A percentile compares a stretch with the other conserved stretches of the same genome.
phyloP scores from a whole-genome alignment of 2,113 vertebrate species.

The Eira barbara region DNA sequence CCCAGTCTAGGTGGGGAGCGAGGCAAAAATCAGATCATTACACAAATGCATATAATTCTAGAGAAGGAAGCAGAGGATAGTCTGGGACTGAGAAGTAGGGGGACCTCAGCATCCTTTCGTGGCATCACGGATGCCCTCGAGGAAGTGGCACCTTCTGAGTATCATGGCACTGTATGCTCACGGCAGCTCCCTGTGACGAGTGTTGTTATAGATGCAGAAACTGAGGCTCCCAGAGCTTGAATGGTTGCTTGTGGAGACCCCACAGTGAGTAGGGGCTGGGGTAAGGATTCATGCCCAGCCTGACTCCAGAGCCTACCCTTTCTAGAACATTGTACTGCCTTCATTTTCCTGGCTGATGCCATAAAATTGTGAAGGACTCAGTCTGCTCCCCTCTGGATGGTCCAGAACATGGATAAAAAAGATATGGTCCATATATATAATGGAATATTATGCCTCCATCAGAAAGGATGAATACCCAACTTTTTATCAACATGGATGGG shows the following conservation, averaged over 20 bases:
- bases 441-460: no score
- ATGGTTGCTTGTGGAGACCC: not conserved
- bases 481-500: no score
- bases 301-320: not conserved
- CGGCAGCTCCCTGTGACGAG: not conserved
- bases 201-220: not conserved
- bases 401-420: no score
- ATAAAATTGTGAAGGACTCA: no score
- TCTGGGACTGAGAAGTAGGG: not conserved
- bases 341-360: not conserved
- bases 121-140: rapidly evolving
- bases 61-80: not conserved
- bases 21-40: not conserved
- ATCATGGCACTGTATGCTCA: not conserved
- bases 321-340: rapidly evolving
- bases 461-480: no score
- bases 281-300: not conserved
- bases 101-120: not conserved
- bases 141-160: not conserved
- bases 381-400: no score
- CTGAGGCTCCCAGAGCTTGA: not conserved
- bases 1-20: not conserved
- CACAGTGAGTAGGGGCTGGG: not conserved
- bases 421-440: no score
- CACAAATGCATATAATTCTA: rapidly evolving